These are phyloP conservation scores for Chaetophractus vellerosus DNA, from an alignment of 2,797 vertebrate genomes.

Conservation along the genomic window DNA sequence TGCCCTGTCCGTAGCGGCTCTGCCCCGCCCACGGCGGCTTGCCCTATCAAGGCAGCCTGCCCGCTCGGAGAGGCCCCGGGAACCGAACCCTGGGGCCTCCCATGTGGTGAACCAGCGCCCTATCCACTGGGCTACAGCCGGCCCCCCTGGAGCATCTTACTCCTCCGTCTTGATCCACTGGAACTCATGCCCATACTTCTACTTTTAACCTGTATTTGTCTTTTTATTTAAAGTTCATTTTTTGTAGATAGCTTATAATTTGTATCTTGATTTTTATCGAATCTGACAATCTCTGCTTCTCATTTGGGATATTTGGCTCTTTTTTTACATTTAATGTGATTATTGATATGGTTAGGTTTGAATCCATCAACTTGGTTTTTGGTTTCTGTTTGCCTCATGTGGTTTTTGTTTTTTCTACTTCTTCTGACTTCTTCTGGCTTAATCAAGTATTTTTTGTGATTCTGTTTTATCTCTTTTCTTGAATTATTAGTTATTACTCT, in stretches of 20 bases:
- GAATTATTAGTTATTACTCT: not conserved
- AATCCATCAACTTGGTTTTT: not conserved
- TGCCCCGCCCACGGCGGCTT: too few relatives aligned
- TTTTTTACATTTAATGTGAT: too few relatives aligned
- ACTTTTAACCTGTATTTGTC: constrained; percentile 33
- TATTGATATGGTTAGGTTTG: not conserved
- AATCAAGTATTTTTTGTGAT: constrained; percentile 8
- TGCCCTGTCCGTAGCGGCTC: too few relatives aligned
- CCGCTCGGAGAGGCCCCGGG: too few relatives aligned
- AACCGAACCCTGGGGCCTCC: too few relatives aligned
- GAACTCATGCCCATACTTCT: not conserved
- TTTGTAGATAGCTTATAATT: not conserved
- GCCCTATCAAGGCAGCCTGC: too few relatives aligned
- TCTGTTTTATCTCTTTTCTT: not conserved
- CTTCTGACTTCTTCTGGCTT: not conserved
- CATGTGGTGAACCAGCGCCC: too few relatives aligned
- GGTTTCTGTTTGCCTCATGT: not conserved
- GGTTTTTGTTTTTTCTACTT: not conserved
- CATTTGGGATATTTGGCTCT: not conserved
- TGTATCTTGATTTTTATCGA: not conserved
- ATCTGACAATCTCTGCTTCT: not conserved
- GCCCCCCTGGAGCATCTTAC: too few relatives aligned
- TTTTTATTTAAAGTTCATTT: not conserved
- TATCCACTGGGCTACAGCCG: too few relatives aligned
- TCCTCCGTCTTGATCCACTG: too few relatives aligned